Conservation (phyloP, 2,888 invertebrate species). For the Epicampocera succincta region DNA sequence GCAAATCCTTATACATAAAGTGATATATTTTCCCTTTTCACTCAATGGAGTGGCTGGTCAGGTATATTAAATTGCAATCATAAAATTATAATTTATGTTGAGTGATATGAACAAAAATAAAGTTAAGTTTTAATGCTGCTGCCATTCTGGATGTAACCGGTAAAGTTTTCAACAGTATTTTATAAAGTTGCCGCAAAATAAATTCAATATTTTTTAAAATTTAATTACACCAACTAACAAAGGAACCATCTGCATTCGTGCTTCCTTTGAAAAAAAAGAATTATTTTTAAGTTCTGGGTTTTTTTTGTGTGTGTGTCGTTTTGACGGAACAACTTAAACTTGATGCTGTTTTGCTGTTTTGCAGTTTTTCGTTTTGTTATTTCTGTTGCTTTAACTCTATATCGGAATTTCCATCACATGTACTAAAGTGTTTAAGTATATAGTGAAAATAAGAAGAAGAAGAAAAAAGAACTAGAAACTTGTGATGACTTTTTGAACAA, state of each 20-base stretch:
- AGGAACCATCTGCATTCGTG: constrained; percentile 28
- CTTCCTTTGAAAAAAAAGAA: not conserved
- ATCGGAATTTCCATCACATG: constrained; percentile 25
- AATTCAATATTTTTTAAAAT: constrained; percentile 8
- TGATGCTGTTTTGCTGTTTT: constrained; percentile 6
- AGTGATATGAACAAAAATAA: not conserved
- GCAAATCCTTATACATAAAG: constrained; percentile 47
- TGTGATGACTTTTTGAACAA: constrained; percentile 48
- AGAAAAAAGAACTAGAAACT: not conserved
- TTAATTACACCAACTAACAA: constrained; percentile 21
- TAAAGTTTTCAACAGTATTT: no score
- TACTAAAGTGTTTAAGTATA: constrained; percentile 49
- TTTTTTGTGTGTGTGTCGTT: no score
- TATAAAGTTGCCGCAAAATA: not conserved
- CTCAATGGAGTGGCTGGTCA: not conserved
- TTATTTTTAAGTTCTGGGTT: constrained; percentile 14
- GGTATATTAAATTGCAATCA: constrained; percentile 21
- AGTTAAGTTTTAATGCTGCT: no score
- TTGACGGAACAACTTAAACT: constrained; percentile 8
- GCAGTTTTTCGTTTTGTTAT: not conserved
- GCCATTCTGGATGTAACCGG: no score
- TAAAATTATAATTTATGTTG: constrained; percentile 23
- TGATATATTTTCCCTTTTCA: constrained; percentile 1
- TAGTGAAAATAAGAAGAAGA: not conserved
- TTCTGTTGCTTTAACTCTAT: constrained; percentile 17